These are phyloP conservation scores for Pectinophora gossypiella DNA, from an alignment of 1,140 invertebrate species.

Conservation along the genomic window DNA sequence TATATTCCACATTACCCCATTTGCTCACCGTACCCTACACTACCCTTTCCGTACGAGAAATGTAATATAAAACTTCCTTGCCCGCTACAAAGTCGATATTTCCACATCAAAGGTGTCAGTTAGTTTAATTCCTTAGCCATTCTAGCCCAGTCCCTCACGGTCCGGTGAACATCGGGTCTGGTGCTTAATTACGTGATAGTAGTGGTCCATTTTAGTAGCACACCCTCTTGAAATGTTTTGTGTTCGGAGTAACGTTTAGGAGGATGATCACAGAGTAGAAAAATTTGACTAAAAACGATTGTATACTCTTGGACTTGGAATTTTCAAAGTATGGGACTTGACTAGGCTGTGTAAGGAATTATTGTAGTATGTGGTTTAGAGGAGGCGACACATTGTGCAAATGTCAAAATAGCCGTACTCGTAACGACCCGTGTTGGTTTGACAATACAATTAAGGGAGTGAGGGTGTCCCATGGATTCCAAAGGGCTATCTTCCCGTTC, in stretches of 20 bases:
- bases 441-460: constrained; percentile 38
- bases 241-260: not conserved
- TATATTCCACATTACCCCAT: constrained; percentile 37
- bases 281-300: too few relatives aligned
- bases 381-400: constrained; percentile 12
- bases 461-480: constrained; percentile 22
- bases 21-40: constrained; percentile 21
- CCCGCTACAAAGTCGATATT: constrained; percentile 4
- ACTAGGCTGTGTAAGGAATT: not conserved
- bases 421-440: constrained; percentile 31
- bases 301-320: too few relatives aligned
- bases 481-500: constrained; percentile 28
- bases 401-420: constrained; percentile 17
- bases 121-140: constrained; percentile 29
- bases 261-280: not conserved
- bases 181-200: constrained; percentile 42
- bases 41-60: not conserved
- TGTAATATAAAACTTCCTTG: not conserved
- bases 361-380: constrained; percentile 2
- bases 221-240: constrained; percentile 28
- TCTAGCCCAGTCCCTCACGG: constrained; percentile 27
- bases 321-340: too few relatives aligned
- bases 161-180: constrained; percentile 33
- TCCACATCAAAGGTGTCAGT: constrained; percentile 1
- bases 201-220: constrained; percentile 29